Base-by-base conservation (phyloP, 2,888 invertebrate genomes). In the Cacoxenus indagator region DNA sequence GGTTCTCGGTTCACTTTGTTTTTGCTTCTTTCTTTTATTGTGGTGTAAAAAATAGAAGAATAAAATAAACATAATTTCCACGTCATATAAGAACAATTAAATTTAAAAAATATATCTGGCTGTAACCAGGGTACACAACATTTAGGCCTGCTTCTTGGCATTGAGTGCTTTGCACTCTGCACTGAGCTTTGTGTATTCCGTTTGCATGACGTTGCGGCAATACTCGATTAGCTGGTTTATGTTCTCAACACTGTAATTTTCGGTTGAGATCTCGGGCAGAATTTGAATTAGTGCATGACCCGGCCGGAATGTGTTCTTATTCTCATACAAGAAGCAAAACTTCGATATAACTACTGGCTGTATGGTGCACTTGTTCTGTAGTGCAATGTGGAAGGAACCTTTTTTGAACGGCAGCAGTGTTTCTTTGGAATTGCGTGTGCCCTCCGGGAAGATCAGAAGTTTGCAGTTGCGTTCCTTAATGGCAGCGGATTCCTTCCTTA, bases 371-470 rank as follows among this genome's bases (percentile, higher is more conserved):
- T 92, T 92, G 4, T 95, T 93, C 75, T 93, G 92, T 72, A 97
- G 89, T 0, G 98, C 98, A 73, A 98, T 92, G 88, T 97, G 96
- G 89, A 99, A 98, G 2, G 96, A 97, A 8, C 98, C 98, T 87
- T 98, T 98, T 86, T 98, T 97, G 88, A 98, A 97, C 1, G 96
- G 95, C 77, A 97, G 88, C 81, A 98, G 88, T 27, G 91, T 91
- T 31, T 92, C 93, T 65, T 91, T 91, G 14, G 91, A 91, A 84
- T 93, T 93, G 72, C 98, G 90, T 8, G 97, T 97, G 17, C 98
- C 98, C 89, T 98, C 98, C 0, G 98, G 97, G 87, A 96, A 98
- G 71, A 98, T 91, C 85, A 96, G 91, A 64, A 98, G 89, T 87
- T 93, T 93, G 14, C 93, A 91, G 89, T 93, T 92, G 73, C 91